Evolutionary conservation across 2,888 invertebrate species (phyloP).

Genomic region (Prenolepis imparis): DNA sequence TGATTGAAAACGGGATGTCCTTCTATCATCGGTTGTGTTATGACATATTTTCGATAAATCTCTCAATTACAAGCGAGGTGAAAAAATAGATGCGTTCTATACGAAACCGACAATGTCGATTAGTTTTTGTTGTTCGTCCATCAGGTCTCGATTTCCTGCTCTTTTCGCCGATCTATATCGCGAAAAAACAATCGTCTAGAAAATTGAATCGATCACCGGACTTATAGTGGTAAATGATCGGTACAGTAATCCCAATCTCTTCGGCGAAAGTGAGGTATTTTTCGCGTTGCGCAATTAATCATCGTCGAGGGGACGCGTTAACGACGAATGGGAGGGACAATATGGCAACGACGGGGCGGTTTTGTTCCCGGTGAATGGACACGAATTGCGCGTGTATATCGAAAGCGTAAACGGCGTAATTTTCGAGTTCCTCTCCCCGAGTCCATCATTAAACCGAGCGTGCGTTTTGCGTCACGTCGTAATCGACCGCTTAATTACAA

Average conservation of each 20-base stretch:
- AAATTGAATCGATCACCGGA: conserved; percentile 32
- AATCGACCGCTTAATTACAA: conserved; percentile 50
- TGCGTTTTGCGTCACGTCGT: conserved; percentile 37
- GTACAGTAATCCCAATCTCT: conserved; percentile 12
- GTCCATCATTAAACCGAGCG: conserved; percentile 29
- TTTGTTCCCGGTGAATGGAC: conserved; percentile 32
- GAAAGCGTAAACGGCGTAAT: conserved; percentile 38
- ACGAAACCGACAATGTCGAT: conserved; percentile 15
- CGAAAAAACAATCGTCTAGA: conserved; percentile 31
- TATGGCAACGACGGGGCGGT: neutral
- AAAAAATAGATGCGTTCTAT: neutral
- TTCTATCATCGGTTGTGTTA: neutral
- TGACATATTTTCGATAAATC: conserved; percentile 33
- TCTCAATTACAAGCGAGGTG: conserved; percentile 21
- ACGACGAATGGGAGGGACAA: conserved; percentile 3
- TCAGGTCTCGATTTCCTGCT: conserved; percentile 16
- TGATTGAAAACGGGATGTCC: neutral
- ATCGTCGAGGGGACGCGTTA: conserved; percentile 32
- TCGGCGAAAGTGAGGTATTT: conserved; percentile 48
- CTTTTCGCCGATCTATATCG: conserved; percentile 3
- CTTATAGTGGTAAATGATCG: conserved; percentile 6
- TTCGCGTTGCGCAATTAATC: conserved; percentile 52
- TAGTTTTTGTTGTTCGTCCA: neutral
- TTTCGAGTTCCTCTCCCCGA: conserved; percentile 44
- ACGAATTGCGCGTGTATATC: conserved; percentile 38